Percentiles rank a stretch among this genome's conserved stretches.
phyloP scores from a whole-genome alignment of 2,888 invertebrate species.

The Orthosia gracilis region DNA sequence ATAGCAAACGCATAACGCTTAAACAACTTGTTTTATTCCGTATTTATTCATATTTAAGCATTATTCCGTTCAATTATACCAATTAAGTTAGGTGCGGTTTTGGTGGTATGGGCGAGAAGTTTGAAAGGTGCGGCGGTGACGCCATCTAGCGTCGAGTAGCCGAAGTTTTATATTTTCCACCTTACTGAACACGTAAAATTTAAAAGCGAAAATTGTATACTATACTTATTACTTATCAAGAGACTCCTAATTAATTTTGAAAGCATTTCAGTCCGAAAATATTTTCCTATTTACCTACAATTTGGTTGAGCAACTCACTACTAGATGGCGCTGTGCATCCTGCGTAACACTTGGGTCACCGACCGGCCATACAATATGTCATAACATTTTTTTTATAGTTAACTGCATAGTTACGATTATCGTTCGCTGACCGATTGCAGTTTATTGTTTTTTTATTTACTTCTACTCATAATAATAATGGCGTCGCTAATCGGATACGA shows the following conservation, averaged over 20 bases:
- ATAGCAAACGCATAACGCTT: constrained; percentile 59
- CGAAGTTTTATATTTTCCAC: constrained; percentile 11
- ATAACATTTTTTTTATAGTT: constrained; percentile 74
- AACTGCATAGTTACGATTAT: constrained; percentile 73
- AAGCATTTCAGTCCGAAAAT: no score
- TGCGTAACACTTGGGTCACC: constrained; percentile 57
- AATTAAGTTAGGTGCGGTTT: constrained; percentile 45
- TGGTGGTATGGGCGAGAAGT: constrained; percentile 10
- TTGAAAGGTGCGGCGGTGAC: constrained; percentile 30
- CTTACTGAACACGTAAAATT: not conserved
- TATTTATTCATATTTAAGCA: constrained; percentile 60
- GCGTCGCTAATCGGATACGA: constrained; percentile 37
- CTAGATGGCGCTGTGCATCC: constrained; percentile 79
- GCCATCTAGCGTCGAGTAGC: constrained; percentile 78
- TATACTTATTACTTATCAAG: not conserved
- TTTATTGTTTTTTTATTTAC: constrained; percentile 75
- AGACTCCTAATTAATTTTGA: not conserved
- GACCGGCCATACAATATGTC: constrained; percentile 63
- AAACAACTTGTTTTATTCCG: constrained; percentile 60
- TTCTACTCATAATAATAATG: constrained; percentile 46
- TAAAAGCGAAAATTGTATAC: not conserved
- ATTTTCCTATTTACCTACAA: constrained; percentile 36
- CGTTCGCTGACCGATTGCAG: constrained; percentile 80
- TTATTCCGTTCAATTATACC: constrained; percentile 43
- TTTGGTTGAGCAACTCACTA: constrained; percentile 51